Conservation (phyloP, 2,113 vertebrate species). For the Aleadryas rufinucha region DNA sequence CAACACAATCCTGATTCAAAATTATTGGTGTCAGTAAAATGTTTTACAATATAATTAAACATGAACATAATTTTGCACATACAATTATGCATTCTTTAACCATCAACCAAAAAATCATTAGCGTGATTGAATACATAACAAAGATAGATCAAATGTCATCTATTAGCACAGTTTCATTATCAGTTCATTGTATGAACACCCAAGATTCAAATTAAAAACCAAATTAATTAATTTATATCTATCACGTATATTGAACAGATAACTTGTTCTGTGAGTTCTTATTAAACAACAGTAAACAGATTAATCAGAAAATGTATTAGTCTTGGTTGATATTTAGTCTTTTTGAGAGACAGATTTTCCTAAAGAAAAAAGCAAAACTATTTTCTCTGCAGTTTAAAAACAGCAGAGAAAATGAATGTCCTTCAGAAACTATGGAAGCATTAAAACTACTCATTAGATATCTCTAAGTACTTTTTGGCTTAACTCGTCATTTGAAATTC, state of each 20-base stretch:
- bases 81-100: not conserved
- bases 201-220: not conserved
- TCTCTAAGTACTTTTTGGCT: not conserved
- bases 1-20: not conserved
- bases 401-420: not conserved
- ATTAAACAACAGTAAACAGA: not conserved
- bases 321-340: not conserved
- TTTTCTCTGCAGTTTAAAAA: not conserved
- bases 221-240: not conserved
- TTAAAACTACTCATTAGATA: not conserved
- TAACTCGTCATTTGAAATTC: not conserved
- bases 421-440: not conserved
- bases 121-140: not conserved
- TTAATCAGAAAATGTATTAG: not conserved
- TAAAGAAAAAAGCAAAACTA: not conserved
- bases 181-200: not conserved
- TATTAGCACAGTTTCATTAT: not conserved
- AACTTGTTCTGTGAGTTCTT: not conserved
- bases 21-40: not conserved
- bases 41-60: conserved; percentile 9
- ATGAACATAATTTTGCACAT: not conserved
- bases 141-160: not conserved
- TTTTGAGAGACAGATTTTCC: not conserved
- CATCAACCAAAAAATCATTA: not conserved
- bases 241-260: not conserved